Evolutionary conservation across 2,113 vertebrate genomes (phyloP).

Genomic region (Sylvilagus bachmani): DNA sequence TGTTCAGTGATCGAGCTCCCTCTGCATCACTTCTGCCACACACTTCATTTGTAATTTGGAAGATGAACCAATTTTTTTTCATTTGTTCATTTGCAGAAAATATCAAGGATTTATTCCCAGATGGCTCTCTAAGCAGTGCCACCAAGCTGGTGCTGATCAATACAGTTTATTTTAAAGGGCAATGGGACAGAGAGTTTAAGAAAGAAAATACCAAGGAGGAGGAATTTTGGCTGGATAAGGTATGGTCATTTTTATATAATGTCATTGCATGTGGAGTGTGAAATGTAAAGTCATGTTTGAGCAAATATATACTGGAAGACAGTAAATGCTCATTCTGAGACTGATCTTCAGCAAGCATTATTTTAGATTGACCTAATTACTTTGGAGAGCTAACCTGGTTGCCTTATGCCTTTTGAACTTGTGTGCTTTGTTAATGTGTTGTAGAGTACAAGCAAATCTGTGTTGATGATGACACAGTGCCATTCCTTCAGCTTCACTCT

Average conservation of each 20-base stretch:
- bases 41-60: background rate
- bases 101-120: conserved; percentile 90
- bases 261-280: background rate
- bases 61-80: background rate
- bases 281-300: background rate
- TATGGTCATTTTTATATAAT: conserved; percentile 43
- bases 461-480: conserved; percentile 88
- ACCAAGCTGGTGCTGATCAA: conserved; percentile 90
- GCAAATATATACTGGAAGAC: fast-evolving
- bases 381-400: background rate
- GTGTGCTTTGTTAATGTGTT: background rate
- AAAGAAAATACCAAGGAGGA: conserved; percentile 88
- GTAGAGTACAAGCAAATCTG: conserved; percentile 86
- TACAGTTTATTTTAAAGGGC: conserved; percentile 92
- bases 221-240: conserved; percentile 90
- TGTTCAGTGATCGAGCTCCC: background rate
- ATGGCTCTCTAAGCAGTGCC: conserved; percentile 82
- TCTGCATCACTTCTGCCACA: background rate
- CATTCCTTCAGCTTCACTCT: conserved; percentile 75
- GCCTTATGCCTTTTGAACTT: background rate
- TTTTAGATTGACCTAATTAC: background rate
- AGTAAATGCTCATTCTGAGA: background rate
- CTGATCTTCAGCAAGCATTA: background rate
- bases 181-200: conserved; percentile 89
- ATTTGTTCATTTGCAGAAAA: conserved; percentile 85